Evolutionary conservation across 2,888 invertebrate species (phyloP), one percentile per base, ranked within the genome.

Genomic region (Aproaerema taeniolella): DNA sequence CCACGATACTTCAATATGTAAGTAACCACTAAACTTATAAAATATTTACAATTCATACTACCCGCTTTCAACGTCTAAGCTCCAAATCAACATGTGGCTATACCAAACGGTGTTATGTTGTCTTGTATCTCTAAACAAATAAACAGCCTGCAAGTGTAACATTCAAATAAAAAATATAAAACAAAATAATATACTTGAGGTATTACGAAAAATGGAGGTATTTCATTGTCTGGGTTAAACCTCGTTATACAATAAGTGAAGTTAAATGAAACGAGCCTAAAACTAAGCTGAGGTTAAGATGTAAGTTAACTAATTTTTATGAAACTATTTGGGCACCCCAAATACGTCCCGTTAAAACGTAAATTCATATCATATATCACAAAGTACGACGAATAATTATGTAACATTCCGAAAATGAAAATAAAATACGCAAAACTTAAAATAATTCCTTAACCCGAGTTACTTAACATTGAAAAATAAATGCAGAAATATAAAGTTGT

Each of bases 1-100:
- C 83, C 85, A 71, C 82, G 83, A 76, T 79, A 61, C 59, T 71
- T 66, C 59, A 62, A 60, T 61, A 67, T 64, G 67, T 66, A 64
- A 61, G 63, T 74, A 63, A 68, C 62, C 52, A 53, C 76, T 81
- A 39, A 83, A 69, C 70, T 74, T 81, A 75, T 67, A 66, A 61
- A 66, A 61, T 80, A 86, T 86, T 71, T 86, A 86, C 85, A 86
- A 78, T 76, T 83, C 70, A 67, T 65, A 62, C 83, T 86, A 86
- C 82, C 85, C 83, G 82, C 85, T 70, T 61, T 64, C 37, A 58
- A 50, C 54, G 57, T 62, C 66, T 78, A 80, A 80, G 76, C 78
- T 81, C 79, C 74, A 58, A 67, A 64, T 67, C 55, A 55, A 61
- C 59, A 52, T 56, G 62, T 54, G 47, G 45, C 47, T 51, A 52